Percentiles rank a stretch among this genome's conserved stretches.
phyloP scores from a whole-genome alignment of 2,113 vertebrate genomes.

The Otocyon megalotis region DNA sequence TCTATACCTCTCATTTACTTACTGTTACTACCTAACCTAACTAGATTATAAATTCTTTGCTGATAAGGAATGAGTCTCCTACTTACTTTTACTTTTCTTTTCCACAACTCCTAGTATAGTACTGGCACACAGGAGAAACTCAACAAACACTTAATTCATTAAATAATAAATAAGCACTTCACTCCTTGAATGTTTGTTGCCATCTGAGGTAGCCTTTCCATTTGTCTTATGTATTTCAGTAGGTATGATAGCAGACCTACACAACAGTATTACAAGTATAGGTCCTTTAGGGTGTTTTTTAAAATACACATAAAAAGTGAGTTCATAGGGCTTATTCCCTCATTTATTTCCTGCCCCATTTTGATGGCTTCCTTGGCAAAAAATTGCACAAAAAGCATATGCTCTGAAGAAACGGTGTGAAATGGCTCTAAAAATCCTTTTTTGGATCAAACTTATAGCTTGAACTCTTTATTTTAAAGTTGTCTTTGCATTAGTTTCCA shows the following conservation, averaged over 20 bases:
- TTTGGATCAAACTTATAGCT: neutral
- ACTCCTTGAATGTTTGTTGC: neutral
- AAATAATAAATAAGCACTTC: neutral
- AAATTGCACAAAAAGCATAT: neutral
- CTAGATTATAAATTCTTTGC: neutral
- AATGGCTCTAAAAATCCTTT: neutral
- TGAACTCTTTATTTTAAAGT: neutral
- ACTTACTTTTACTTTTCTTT: neutral
- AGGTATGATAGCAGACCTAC: neutral
- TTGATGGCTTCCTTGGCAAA: neutral
- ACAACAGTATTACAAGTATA: neutral
- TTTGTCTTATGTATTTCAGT: neutral
- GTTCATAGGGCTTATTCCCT: neutral
- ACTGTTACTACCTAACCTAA: neutral
- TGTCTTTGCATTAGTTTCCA: neutral
- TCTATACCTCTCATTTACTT: neutral
- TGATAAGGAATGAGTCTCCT: neutral
- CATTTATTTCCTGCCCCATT: neutral
- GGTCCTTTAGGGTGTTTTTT: neutral
- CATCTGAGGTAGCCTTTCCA: neutral
- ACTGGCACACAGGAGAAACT: neutral
- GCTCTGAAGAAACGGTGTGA: neutral
- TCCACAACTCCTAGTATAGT: neutral
- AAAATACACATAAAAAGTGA: neutral
- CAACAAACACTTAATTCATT: neutral